Conservation (phyloP, 2,113 vertebrate species). For the Arvicanthis niloticus region DNA sequence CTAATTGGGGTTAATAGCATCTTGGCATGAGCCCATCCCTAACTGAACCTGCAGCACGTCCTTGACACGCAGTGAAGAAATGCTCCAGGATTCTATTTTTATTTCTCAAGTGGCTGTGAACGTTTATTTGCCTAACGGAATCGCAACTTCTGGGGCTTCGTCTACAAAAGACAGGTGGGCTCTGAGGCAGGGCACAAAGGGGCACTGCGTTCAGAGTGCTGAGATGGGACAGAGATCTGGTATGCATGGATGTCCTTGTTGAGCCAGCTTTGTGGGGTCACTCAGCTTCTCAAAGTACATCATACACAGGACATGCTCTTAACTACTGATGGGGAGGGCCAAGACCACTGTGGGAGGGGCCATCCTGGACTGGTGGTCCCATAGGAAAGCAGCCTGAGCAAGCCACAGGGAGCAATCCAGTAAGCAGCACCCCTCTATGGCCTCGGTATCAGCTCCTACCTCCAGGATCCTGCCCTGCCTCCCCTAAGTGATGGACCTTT, state of each 20-base stretch:
- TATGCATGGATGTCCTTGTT: background rate
- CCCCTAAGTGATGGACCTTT: background rate
- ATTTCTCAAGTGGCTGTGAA: constrained; percentile 62
- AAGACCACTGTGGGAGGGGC: background rate
- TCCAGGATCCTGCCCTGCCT: background rate
- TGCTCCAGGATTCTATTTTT: constrained; percentile 72
- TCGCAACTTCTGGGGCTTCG: background rate
- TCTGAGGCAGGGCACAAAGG: background rate
- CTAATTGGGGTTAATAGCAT: constrained; percentile 65
- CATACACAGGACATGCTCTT: background rate
- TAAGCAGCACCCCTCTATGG: background rate
- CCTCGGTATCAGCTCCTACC: background rate
- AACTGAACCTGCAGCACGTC: background rate
- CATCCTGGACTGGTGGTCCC: background rate
- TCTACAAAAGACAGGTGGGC: background rate
- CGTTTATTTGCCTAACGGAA: constrained; percentile 11
- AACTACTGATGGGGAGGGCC: background rate
- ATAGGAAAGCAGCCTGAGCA: background rate
- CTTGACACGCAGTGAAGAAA: constrained; percentile 40
- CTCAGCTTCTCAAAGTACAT: background rate
- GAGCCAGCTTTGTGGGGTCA: background rate
- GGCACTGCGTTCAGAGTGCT: accelerated
- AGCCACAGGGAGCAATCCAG: background rate
- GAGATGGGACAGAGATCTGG: accelerated
- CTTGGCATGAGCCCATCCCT: background rate